Evolutionary conservation across 2,113 vertebrate species (phyloP).

Genomic region (Gnathochromis pfefferi): DNA sequence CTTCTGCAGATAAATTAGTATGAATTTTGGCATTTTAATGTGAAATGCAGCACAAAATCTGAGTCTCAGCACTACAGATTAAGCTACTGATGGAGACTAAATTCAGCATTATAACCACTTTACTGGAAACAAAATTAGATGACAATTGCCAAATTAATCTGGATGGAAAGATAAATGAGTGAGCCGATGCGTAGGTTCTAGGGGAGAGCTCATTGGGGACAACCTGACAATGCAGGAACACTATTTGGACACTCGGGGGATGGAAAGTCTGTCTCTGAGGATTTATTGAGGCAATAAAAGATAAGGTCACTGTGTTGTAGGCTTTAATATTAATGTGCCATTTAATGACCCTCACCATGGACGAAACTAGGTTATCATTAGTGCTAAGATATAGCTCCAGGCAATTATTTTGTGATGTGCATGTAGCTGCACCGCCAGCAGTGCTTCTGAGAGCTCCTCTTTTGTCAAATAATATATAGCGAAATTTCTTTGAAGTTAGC

Average conservation of each 20-base stretch:
- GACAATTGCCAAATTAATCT: not conserved
- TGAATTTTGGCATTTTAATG: not conserved
- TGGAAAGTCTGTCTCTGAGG: conserved; percentile 37
- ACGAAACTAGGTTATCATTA: conserved; percentile 47
- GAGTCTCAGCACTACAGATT: not conserved
- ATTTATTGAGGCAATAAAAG: conserved; percentile 67
- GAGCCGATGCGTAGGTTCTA: not conserved
- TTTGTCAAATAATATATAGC: not conserved
- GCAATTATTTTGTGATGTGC: conserved; percentile 29
- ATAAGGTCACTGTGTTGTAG: conserved; percentile 69
- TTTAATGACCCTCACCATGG: conserved; percentile 51
- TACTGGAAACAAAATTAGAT: not conserved
- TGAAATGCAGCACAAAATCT: not conserved
- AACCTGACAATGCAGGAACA: not conserved
- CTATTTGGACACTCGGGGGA: conserved; percentile 36
- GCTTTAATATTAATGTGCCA: conserved; percentile 66
- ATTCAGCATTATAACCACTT: not conserved
- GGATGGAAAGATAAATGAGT: conserved; percentile 31
- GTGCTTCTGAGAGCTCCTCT: not conserved
- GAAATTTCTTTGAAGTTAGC: not conserved
- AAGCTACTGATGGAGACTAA: not conserved
- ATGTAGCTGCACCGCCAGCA: not conserved
- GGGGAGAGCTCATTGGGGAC: conserved; percentile 1
- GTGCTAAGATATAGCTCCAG: conserved; percentile 25
- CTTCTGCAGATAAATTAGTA: not conserved